These are phyloP conservation scores for Phycodurus eques DNA, from an alignment of 2,113 vertebrate genomes.

Conservation along the genomic window DNA sequence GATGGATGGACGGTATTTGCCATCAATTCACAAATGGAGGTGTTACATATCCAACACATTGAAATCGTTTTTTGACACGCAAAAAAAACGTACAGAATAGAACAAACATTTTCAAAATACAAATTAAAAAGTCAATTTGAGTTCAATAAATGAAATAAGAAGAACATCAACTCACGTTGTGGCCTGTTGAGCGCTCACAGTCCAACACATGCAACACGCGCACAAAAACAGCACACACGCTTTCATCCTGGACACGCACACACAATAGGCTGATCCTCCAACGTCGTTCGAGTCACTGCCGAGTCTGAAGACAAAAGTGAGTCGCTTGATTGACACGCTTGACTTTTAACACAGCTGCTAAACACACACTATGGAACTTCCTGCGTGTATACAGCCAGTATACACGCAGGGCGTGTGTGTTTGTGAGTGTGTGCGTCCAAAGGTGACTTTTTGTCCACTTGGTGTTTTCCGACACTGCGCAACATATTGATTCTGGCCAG, in stretches of 20 bases:
- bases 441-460: neutral
- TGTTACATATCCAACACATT: no score
- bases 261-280: neutral
- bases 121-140: neutral
- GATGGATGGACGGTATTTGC: no score
- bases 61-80: no score
- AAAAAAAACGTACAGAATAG: neutral
- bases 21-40: no score
- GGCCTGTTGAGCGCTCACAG: slow-evolving; percentile 23
- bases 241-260: slow-evolving; percentile 36
- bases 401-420: neutral
- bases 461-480: neutral
- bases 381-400: neutral
- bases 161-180: slow-evolving; percentile 46
- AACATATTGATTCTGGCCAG: slow-evolving; percentile 1
- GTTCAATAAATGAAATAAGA: neutral
- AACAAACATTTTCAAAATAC: neutral
- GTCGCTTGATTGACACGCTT: neutral
- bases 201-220: slow-evolving; percentile 24
- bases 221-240: slow-evolving; percentile 38
- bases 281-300: neutral
- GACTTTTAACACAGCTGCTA: neutral
- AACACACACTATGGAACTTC: neutral
- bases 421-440: slow-evolving; percentile 2
- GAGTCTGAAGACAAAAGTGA: neutral